Percentiles rank a stretch among this genome's conserved stretches.
These are phyloP conservation scores for Pocillopora meandrina DNA, from an alignment of 92 coral and sea anemone genomes.

Conservation along the genomic window DNA sequence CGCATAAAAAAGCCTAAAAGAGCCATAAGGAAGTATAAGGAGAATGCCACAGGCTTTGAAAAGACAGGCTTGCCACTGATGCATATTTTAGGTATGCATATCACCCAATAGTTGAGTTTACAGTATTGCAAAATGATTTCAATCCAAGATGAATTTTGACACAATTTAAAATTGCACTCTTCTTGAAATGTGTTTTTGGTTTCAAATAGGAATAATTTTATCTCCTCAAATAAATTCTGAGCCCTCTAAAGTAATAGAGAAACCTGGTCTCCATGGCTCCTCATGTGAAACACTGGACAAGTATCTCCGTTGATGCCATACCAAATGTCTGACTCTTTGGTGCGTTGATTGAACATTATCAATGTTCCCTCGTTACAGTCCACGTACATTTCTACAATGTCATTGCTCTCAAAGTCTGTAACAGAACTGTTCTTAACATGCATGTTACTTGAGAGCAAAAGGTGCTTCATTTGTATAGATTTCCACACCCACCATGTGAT, in stretches of 20 bases:
- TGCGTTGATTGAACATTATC: constrained; percentile 6
- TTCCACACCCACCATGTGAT: constrained; percentile 17
- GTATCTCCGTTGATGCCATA: neutral
- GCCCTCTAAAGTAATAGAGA: neutral
- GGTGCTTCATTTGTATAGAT: neutral
- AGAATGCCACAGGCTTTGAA: too few species aligned
- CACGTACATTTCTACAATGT: constrained; percentile 16
- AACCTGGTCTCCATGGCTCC: constrained; percentile 13
- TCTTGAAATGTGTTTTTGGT: too few species aligned
- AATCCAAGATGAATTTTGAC: too few species aligned
- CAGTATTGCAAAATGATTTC: too few species aligned
- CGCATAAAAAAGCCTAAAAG: too few species aligned
- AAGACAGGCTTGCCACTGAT: too few species aligned
- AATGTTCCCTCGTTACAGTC: constrained; percentile 17
- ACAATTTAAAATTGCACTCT: too few species aligned
- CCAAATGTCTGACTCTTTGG: constrained; percentile 7
- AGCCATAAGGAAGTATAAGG: too few species aligned
- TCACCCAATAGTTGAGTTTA: too few species aligned
- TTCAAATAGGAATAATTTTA: neutral
- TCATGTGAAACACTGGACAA: constrained; percentile 26
- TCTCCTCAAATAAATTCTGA: neutral
- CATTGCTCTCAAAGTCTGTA: neutral
- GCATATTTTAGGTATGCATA: too few species aligned
- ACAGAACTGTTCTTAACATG: neutral
- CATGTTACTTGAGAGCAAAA: neutral